phyloP scores from a whole-genome alignment of 2,113 vertebrate species.

The Gallinago media region DNA sequence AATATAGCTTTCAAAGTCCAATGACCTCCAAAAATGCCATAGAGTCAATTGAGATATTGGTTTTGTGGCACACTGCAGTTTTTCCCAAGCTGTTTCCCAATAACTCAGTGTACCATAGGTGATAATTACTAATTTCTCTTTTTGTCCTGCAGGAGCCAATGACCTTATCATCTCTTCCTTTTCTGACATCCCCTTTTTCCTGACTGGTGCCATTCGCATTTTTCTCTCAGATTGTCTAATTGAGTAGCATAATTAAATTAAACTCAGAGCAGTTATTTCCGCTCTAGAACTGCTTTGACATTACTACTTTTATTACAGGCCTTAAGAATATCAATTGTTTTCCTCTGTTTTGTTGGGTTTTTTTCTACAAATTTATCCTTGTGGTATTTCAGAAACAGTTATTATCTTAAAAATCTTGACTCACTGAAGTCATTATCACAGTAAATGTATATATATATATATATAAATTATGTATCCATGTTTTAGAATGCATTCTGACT shows the following conservation, averaged over 20 bases:
- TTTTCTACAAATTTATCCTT: background rate
- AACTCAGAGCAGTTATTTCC: background rate
- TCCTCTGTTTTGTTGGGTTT: background rate
- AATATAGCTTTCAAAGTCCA: background rate
- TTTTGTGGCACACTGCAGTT: background rate
- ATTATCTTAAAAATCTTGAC: background rate
- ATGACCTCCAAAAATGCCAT: background rate
- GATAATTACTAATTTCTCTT: slow-evolving; percentile 40
- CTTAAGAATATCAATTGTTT: background rate
- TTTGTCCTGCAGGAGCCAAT: background rate
- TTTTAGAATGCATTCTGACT: background rate
- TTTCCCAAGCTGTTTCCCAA: background rate
- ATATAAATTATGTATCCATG: background rate
- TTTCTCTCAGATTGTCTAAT: slow-evolving; percentile 8
- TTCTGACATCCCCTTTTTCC: background rate
- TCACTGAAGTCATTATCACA: background rate
- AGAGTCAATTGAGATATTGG: background rate
- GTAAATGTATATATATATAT: background rate
- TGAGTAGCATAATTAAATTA: slow-evolving; percentile 37
- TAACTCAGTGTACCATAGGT: slow-evolving; percentile 23
- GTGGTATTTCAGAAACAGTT: background rate
- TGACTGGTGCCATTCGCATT: background rate
- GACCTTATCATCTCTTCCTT: background rate
- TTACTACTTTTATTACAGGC: background rate
- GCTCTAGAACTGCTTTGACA: background rate